Evolutionary conservation across 2,113 vertebrate species (phyloP).

Genomic region (Thomomys bottae): DNA sequence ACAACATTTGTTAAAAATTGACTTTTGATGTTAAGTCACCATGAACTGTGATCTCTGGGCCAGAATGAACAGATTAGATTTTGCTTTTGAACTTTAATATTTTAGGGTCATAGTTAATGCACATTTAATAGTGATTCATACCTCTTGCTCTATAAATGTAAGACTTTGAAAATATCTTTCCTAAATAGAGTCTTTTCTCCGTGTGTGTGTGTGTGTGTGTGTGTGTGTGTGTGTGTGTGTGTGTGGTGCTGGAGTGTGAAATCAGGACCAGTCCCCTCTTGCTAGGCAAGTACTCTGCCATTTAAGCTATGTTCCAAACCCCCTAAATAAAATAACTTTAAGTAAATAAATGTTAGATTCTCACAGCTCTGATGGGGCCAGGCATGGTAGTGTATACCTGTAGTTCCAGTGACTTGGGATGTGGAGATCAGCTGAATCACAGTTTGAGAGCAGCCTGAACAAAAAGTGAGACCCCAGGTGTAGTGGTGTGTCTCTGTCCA

Average conservation of each 20-base stretch:
- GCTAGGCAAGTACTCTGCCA: no score
- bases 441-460: no score
- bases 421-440: no score
- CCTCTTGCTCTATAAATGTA: conserved; percentile 34
- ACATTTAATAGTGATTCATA: background rate
- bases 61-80: background rate
- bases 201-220: background rate
- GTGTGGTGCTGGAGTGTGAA: background rate
- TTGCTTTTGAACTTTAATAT: conserved; percentile 33
- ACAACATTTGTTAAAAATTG: conserved; percentile 24
- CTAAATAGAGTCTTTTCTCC: conserved; percentile 37
- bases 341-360: conserved; percentile 13
- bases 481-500: no score
- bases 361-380: background rate
- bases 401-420: no score
- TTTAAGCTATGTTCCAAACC: no score
- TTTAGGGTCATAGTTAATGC: conserved; percentile 4
- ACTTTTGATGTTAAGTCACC: conserved; percentile 13
- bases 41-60: conserved; percentile 45
- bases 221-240: background rate
- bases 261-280: no score
- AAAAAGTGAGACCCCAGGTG: no score
- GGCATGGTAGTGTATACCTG: no score
- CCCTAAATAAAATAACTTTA: conserved; percentile 41
- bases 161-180: conserved; percentile 42